Conservation (phyloP, 1,140 invertebrate genomes). For the Tenebrio molitor region DNA sequence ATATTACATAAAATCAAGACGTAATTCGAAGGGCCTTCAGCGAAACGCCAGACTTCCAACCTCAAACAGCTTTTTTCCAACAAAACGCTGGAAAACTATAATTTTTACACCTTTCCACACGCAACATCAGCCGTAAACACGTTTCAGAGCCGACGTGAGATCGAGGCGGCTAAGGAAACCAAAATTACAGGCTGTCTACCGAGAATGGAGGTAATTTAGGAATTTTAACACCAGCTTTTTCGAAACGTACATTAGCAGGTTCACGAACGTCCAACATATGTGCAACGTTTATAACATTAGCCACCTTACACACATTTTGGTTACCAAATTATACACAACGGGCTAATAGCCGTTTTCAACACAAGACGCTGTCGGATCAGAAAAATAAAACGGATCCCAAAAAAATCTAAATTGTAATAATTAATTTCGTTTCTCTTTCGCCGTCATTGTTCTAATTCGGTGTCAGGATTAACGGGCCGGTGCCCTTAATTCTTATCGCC, state of each 20-base stretch:
- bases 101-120: slow-evolving; percentile 60
- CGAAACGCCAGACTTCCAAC: slow-evolving; percentile 23
- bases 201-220: slow-evolving; percentile 61
- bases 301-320: slow-evolving; percentile 50
- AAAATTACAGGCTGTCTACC: slow-evolving; percentile 62
- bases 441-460: too few relatives aligned
- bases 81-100: slow-evolving; percentile 45
- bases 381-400: too few relatives aligned
- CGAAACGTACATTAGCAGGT: slow-evolving; percentile 54
- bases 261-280: slow-evolving; percentile 48
- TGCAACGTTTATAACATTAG: slow-evolving; percentile 49
- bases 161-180: slow-evolving; percentile 58
- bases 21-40: slow-evolving; percentile 30
- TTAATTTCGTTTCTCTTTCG: too few relatives aligned
- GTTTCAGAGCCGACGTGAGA: slow-evolving; percentile 51
- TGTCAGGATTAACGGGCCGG: too few relatives aligned
- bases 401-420: too few relatives aligned
- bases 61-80: slow-evolving; percentile 19
- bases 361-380: not conserved
- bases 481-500: too few relatives aligned
- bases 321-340: slow-evolving; percentile 48
- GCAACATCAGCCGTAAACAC: slow-evolving; percentile 54
- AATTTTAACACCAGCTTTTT: slow-evolving; percentile 62
- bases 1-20: slow-evolving; percentile 35
- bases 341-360: slow-evolving; percentile 44